phyloP scores from a whole-genome alignment of 2,113 vertebrate species.

The Cyprinodon brontotheroides region DNA sequence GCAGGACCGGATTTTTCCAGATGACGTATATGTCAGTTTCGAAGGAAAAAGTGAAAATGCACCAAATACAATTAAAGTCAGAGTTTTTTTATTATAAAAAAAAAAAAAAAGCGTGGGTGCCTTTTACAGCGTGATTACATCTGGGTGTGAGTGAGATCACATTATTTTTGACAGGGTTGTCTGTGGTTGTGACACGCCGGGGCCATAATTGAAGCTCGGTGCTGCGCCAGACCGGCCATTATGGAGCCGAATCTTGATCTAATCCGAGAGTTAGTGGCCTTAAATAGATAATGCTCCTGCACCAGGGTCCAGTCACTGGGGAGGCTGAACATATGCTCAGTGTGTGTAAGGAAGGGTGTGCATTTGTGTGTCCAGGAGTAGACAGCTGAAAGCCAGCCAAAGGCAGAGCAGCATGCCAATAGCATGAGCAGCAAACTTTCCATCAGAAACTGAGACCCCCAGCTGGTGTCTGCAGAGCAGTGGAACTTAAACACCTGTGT shows the following conservation, averaged over 20 bases:
- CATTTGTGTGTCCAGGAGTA: constrained; percentile 30
- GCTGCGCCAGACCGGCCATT: constrained; percentile 71
- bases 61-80: constrained; percentile 21
- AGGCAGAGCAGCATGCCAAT: constrained; percentile 50
- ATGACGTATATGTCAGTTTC: constrained; percentile 36
- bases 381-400: constrained; percentile 69
- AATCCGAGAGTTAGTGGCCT: constrained; percentile 70
- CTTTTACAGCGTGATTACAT: constrained; percentile 29
- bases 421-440: constrained; percentile 68
- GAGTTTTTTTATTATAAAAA: neutral
- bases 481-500: constrained; percentile 30
- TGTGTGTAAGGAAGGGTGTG: neutral
- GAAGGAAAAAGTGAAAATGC: constrained; percentile 17
- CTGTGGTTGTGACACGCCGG: constrained; percentile 25
- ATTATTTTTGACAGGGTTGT: constrained; percentile 33
- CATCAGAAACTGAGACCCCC: constrained; percentile 64
- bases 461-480: constrained; percentile 45
- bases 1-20: constrained; percentile 25
- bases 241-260: constrained; percentile 62
- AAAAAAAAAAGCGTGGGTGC: neutral
- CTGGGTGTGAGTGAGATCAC: constrained; percentile 46
- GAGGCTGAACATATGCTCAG: constrained; percentile 47
- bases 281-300: constrained; percentile 70
- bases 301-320: constrained; percentile 53
- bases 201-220: constrained; percentile 64